Conservation (phyloP, 2,888 invertebrate species). For the Yponomeuta cagnagella region DNA sequence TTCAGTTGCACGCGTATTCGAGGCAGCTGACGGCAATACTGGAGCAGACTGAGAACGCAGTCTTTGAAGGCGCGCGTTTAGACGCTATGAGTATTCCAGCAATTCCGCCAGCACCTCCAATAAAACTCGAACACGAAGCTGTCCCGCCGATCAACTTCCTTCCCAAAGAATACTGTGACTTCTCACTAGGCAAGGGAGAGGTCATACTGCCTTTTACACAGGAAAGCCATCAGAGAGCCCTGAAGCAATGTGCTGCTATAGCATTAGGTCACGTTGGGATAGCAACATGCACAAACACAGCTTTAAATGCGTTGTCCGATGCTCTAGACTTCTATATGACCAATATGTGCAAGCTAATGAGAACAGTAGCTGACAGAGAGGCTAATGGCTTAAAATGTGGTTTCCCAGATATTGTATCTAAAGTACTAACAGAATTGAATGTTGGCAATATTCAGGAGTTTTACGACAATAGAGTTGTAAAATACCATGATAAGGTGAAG, state of each 20-base stretch:
- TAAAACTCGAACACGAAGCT: constrained; percentile 49
- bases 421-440: constrained; percentile 63
- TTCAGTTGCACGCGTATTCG: constrained; percentile 56
- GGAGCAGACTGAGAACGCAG: constrained; percentile 52
- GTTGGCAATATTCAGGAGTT: constrained; percentile 61
- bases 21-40: constrained; percentile 52
- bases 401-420: constrained; percentile 63
- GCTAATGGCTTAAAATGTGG: constrained; percentile 58
- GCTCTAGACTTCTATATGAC: constrained; percentile 57
- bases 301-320: constrained; percentile 54
- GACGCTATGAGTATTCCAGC: constrained; percentile 51
- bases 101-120: constrained; percentile 48
- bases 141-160: constrained; percentile 57
- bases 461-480: constrained; percentile 56
- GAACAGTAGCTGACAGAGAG: constrained; percentile 59
- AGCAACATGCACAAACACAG: constrained; percentile 54
- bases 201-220: constrained; percentile 60
- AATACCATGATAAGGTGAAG: constrained; percentile 55
- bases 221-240: constrained; percentile 61
- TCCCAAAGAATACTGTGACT: constrained; percentile 61
- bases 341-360: constrained; percentile 61
- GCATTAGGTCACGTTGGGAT: constrained; percentile 62
- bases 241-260: constrained; percentile 63
- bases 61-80: constrained; percentile 48
- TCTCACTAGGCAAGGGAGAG: constrained; percentile 60